These are phyloP conservation scores for Corythoichthys haematopterus DNA, from an alignment of 2,113 vertebrate genomes.

Conservation along the genomic window DNA sequence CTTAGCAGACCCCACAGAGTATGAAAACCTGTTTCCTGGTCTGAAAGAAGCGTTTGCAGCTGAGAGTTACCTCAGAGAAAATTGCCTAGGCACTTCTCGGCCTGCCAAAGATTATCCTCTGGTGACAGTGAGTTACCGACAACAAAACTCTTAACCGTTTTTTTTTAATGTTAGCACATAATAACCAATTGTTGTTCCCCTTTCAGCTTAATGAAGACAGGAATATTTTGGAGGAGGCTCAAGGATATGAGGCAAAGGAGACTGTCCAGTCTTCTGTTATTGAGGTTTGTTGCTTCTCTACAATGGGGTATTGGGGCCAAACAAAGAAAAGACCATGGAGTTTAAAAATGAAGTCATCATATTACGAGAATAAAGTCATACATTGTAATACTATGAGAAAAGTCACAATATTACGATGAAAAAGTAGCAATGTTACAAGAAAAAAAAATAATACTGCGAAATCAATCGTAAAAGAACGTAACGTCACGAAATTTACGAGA, in stretches of 20 bases:
- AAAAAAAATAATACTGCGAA: no score
- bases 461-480: no score
- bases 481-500: no score
- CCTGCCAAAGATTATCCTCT: conserved; percentile 89
- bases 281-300: conserved; percentile 62
- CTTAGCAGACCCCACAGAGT: conserved; percentile 94
- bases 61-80: conserved; percentile 84
- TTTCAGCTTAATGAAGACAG: conserved; percentile 93
- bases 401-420: no score
- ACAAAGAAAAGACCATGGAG: no score
- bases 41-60: conserved; percentile 90
- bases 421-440: no score
- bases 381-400: no score
- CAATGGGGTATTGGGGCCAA: no score
- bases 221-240: conserved; percentile 90
- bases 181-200: conserved; percentile 9
- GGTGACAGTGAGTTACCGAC: conserved; percentile 79
- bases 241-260: conserved; percentile 79
- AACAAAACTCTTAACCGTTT: not conserved
- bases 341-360: no score
- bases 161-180: not conserved
- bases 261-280: conserved; percentile 15
- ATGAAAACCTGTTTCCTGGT: conserved; percentile 96
- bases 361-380: no score
- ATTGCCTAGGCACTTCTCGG: conserved; percentile 67